Percentiles rank a stretch among this genome's conserved stretches.
Conservation (phyloP, 2,113 vertebrate species). For the Spheniscus mendiculus region DNA sequence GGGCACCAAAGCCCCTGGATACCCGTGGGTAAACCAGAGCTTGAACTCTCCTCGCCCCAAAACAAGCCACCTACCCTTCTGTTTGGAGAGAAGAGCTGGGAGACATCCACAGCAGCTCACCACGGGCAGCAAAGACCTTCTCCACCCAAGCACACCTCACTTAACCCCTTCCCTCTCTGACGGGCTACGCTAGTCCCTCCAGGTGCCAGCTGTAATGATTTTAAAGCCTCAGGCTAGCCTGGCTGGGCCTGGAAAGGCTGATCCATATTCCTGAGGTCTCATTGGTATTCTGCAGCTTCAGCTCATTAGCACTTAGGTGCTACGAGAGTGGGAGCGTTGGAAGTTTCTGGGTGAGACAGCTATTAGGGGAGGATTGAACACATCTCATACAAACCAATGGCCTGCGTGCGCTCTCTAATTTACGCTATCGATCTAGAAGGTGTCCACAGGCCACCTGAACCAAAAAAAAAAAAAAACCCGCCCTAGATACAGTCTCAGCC, state of each 20-base stretch:
- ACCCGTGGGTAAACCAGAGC: not conserved
- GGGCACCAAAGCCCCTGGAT: not conserved
- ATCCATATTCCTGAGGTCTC: not conserved
- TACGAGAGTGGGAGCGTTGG: not conserved
- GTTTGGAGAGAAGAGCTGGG: not conserved
- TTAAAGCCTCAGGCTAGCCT: not conserved
- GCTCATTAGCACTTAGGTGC: conserved; percentile 46
- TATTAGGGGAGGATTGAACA: conserved; percentile 26
- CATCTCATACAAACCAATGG: not conserved
- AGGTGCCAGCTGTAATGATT: not conserved
- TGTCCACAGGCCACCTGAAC: not conserved
- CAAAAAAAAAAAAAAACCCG: not conserved
- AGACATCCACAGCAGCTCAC: not conserved
- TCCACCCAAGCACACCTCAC: not conserved
- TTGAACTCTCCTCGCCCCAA: not conserved
- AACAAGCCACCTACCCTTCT: not conserved
- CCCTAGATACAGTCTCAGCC: not conserved
- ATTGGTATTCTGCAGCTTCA: conserved; percentile 32
- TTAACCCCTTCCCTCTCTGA: not conserved
- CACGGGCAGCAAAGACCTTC: not conserved
- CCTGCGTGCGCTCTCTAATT: not conserved
- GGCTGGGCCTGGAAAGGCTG: not conserved
- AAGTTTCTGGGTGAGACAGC: conserved; percentile 30
- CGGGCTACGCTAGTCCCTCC: not conserved
- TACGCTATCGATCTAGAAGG: not conserved